Evolutionary conservation across 2,797 vertebrate species (phyloP).

Genomic region (Myotis findleyi): DNA sequence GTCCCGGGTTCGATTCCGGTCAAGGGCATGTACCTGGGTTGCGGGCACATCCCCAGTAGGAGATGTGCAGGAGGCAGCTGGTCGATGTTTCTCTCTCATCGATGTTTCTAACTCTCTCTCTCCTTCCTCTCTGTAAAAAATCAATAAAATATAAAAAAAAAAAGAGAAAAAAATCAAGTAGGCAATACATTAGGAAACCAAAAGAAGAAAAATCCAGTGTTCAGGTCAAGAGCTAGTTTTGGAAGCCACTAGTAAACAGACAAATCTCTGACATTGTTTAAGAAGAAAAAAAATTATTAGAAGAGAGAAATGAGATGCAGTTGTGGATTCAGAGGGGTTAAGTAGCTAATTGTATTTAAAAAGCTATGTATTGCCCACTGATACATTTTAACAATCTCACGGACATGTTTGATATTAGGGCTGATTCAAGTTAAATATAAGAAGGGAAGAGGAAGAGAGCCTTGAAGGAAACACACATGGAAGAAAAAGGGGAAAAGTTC

Average conservation of each 20-base stretch:
- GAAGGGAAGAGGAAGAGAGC: neutral
- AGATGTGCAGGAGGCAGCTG: no score
- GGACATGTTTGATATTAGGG: neutral
- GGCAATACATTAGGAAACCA: neutral
- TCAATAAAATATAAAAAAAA: no score
- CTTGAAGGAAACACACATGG: neutral
- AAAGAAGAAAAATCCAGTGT: neutral
- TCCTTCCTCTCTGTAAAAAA: no score
- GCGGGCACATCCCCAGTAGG: no score
- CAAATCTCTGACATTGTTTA: neutral
- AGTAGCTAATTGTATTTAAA: neutral
- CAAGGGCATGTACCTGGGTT: no score
- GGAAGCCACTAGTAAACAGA: neutral
- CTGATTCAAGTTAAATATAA: slow-evolving; percentile 18
- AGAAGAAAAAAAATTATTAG: neutral
- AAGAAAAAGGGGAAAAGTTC: neutral
- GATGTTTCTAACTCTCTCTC: no score
- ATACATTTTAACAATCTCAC: neutral
- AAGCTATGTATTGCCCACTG: neutral
- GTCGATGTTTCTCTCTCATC: no score
- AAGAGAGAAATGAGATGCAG: neutral
- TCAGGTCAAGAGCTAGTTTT: neutral
- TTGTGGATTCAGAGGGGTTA: neutral
- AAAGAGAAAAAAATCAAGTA: neutral
- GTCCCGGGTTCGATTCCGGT: no score